Conservation (phyloP, 2,797 vertebrate genomes). For the Adrianichthys oophorus region DNA sequence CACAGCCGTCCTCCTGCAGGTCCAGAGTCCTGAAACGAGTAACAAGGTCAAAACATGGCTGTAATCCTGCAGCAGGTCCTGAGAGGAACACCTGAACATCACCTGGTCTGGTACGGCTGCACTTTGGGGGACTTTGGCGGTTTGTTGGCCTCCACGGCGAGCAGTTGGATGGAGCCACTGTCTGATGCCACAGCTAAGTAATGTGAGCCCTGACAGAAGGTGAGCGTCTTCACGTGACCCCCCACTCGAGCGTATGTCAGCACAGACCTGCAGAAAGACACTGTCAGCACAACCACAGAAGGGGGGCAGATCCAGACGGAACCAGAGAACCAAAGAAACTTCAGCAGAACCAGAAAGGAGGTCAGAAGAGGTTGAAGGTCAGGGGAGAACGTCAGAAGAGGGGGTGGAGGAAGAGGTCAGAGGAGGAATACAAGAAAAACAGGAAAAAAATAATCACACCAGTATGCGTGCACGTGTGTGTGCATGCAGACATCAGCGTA, state of each 20-base stretch:
- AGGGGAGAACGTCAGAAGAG: too few species aligned
- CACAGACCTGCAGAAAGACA: slow-evolving; percentile 82
- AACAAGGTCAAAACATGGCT: not conserved
- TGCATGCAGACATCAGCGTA: too few species aligned
- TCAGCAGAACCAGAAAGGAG: too few species aligned
- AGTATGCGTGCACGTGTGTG: too few species aligned
- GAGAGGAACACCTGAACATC: not conserved
- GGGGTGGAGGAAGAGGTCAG: too few species aligned
- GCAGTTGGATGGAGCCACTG: slow-evolving; percentile 91
- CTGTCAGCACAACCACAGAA: not conserved
- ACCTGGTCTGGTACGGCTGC: slow-evolving; percentile 94
- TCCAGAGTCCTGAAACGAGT: slow-evolving; percentile 83
- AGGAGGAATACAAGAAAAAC: too few species aligned
- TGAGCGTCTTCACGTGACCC: slow-evolving; percentile 90
- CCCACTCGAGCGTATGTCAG: slow-evolving; percentile 92
- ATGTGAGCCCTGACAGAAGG: slow-evolving; percentile 96
- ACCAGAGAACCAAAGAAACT: too few species aligned
- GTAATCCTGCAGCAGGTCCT: too few species aligned
- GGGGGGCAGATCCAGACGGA: not conserved
- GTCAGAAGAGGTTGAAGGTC: too few species aligned
- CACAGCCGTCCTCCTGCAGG: slow-evolving; percentile 90
- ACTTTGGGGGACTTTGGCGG: slow-evolving; percentile 96
- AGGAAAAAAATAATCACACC: too few species aligned
- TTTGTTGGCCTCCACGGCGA: slow-evolving; percentile 91
- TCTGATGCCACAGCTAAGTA: slow-evolving; percentile 93